Evolutionary conservation across 2,797 vertebrate species (phyloP).

Genomic region (Babyrousa celebensis): DNA sequence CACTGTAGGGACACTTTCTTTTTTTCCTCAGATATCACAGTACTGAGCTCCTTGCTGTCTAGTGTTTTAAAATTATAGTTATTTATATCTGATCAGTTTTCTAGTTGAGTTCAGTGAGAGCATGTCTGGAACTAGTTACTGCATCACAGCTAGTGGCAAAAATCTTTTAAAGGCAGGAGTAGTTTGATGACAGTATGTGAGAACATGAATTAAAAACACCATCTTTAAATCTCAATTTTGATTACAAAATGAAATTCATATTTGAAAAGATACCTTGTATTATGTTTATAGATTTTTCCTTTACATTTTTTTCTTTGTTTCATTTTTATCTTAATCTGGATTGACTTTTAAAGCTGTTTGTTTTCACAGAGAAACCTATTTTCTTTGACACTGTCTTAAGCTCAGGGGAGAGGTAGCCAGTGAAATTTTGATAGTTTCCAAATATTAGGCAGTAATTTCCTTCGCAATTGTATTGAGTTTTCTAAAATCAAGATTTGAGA

Average conservation of each 20-base stretch:
- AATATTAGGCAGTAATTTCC: background rate
- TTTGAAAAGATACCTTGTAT: background rate
- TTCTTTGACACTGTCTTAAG: background rate
- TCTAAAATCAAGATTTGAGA: background rate
- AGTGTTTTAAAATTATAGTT: background rate
- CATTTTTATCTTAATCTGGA: conserved; percentile 4
- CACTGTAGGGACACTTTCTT: background rate
- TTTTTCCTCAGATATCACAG: background rate
- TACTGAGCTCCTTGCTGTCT: background rate
- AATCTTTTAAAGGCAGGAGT: background rate
- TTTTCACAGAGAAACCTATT: conserved; percentile 4
- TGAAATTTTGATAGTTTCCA: conserved; percentile 27
- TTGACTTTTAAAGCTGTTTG: conserved; percentile 33
- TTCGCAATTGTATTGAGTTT: background rate
- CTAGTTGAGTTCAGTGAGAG: background rate
- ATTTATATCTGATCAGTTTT: background rate
- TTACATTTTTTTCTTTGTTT: background rate
- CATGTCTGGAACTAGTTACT: background rate
- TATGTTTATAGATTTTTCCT: background rate
- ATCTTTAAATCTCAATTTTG: background rate
- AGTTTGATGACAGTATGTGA: background rate
- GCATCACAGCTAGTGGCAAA: background rate
- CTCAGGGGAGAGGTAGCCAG: background rate
- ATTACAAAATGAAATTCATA: conserved; percentile 39
- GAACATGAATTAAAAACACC: conserved; percentile 16